These are phyloP conservation scores for Branchellion lobata DNA, from an alignment of 2,888 invertebrate species.

Conservation along the genomic window DNA sequence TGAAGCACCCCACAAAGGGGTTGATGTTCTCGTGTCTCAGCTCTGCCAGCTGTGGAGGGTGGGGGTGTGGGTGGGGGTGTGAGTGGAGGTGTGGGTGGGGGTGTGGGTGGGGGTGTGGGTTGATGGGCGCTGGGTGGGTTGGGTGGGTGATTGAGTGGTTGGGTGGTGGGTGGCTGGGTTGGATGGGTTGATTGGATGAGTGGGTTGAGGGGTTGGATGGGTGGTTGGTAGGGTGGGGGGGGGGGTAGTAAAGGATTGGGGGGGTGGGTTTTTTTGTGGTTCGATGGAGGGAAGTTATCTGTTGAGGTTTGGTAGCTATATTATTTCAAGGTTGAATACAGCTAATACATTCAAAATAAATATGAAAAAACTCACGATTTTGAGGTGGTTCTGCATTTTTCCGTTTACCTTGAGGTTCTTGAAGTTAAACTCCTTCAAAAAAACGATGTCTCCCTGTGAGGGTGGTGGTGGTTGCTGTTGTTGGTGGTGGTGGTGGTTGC, in stretches of 20 bases:
- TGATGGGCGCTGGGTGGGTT: too few relatives aligned
- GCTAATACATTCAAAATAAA: too few relatives aligned
- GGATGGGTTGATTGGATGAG: too few relatives aligned
- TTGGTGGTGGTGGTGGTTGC: too few relatives aligned
- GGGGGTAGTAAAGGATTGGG: too few relatives aligned
- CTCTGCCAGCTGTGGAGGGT: conserved; percentile 72
- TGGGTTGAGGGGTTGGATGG: too few relatives aligned
- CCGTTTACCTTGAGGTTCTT: conserved; percentile 74
- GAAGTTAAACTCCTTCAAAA: conserved; percentile 76
- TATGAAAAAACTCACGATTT: conserved; percentile 55
- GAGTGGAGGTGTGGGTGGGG: not conserved
- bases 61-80: not conserved
- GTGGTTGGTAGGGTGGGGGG: too few relatives aligned
- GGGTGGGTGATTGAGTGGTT: not conserved
- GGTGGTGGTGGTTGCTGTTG: too few relatives aligned
- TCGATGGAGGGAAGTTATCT: too few relatives aligned
- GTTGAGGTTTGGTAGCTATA: too few relatives aligned
- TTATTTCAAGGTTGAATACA: too few relatives aligned
- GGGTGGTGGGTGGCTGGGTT: not conserved
- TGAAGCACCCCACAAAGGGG: conserved; percentile 81
- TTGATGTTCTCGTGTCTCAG: conserved; percentile 87
- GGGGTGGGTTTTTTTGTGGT: too few relatives aligned
- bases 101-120: not conserved
- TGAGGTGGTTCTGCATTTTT: conserved; percentile 66
- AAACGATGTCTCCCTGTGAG: conserved; percentile 83